Conservation (phyloP, 2,888 invertebrate species). For the Abrostola triplasia region DNA sequence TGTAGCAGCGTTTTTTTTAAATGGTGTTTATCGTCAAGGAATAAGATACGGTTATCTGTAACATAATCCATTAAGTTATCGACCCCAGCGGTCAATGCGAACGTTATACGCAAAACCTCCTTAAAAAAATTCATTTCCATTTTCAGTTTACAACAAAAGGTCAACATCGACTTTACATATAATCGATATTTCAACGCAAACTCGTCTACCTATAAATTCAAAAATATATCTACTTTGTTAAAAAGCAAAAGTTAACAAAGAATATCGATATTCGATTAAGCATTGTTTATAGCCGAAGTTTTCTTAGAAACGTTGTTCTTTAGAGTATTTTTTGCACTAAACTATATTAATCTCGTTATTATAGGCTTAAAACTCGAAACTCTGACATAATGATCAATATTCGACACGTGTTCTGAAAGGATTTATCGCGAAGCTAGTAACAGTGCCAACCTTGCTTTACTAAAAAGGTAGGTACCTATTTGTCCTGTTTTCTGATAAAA, state of each 20-base stretch:
- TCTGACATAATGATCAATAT: constrained; percentile 23
- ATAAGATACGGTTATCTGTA: too few relatives aligned
- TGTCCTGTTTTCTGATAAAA: background rate
- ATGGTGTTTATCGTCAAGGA: too few relatives aligned
- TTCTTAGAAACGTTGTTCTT: constrained; percentile 8
- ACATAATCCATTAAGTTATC: too few relatives aligned
- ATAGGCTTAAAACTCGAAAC: constrained; percentile 6
- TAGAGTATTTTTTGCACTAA: constrained; percentile 20
- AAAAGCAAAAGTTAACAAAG: constrained; percentile 12
- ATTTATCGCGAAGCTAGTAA: background rate
- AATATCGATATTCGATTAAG: constrained; percentile 43
- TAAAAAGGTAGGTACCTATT: background rate
- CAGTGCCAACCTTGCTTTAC: background rate
- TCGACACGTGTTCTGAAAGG: constrained; percentile 18
- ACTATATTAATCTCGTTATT: constrained; percentile 28
- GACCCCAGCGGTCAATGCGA: too few relatives aligned
- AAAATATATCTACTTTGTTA: constrained; percentile 9
- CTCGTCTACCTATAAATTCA: background rate
- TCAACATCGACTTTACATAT: too few relatives aligned
- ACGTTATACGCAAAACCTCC: too few relatives aligned
- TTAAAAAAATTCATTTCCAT: too few relatives aligned
- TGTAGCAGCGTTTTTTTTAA: too few relatives aligned
- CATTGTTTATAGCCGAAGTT: constrained; percentile 45
- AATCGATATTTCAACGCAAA: too few relatives aligned
- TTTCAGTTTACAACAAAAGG: too few relatives aligned